Base-by-base conservation (phyloP, 2,797 vertebrate genomes). In the Paguma larvata region DNA sequence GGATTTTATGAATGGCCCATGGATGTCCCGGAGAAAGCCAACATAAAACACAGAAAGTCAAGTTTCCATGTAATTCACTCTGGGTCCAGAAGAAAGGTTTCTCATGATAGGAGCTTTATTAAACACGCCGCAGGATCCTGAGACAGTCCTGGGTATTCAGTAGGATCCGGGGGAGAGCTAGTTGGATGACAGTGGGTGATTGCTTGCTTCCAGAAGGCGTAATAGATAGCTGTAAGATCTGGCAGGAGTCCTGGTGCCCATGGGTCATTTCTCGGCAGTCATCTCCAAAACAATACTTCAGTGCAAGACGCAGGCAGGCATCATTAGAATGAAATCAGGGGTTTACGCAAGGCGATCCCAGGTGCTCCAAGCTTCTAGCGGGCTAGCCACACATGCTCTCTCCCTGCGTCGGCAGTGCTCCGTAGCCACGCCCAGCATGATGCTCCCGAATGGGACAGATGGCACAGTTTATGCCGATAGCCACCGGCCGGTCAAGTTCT, bases 321-420 rank as follows among this genome's bases (percentile, higher is more conserved):
- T 97, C 96, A 89, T n/a, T 97, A 80, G 97, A 62, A 95, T 91
- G 92, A 46, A 84, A 94, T 95, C 2, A 6, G 97, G 96, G 93
- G 94, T 82, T 77, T 92, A 97, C 96, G 41, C 85, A 65, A 97
- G 87, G 95, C 90, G 98, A n/a, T 87, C 95, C 97, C 86, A 92
- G 98, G 85, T 94, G 5, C 68, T 56, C 97, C 89, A 96, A 94
- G 90, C 38, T 0, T 95, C 97, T 97, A 91, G 95, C n/a, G 2
- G 27, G 32, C 63, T 93, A 91, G 89, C 94, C 88, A 82, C 93
- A 84, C 95, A 70, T 95, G 51, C 59, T 19, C 79, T 88, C 15
- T 77, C 59, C n/a, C 14, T 7, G 21, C 48, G 30, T 4, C 38
- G 77, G 19, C 8, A 5, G 23, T 21, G 6, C 44, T 62, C 27